These are phyloP conservation scores for Halcyon smyrnensis DNA, from an alignment of 2,797 vertebrate genomes.

Conservation along the genomic window DNA sequence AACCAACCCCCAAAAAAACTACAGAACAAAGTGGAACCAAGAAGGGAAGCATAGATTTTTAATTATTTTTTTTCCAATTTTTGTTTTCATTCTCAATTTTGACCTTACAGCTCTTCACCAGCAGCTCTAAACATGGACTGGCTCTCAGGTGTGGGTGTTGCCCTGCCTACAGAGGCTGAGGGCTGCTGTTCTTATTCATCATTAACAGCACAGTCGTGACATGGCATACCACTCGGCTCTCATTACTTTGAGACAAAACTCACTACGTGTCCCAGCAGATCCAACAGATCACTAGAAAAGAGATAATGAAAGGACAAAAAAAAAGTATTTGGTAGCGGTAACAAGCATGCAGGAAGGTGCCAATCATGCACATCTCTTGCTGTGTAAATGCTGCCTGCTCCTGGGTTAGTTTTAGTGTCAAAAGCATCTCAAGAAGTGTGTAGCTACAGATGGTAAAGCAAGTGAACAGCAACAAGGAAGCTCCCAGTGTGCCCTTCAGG, in stretches of 20 bases:
- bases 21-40: neutral
- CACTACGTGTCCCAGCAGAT: neutral
- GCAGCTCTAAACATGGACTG: neutral
- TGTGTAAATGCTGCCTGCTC: neutral
- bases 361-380: neutral
- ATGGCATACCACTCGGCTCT: neutral
- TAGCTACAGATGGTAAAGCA: neutral
- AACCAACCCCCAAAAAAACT: no score
- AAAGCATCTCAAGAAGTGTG: neutral
- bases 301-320: neutral
- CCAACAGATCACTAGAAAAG: neutral
- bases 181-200: neutral
- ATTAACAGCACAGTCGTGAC: neutral
- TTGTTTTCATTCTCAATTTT: neutral
- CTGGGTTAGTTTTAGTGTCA: fast-evolving
- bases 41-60: neutral
- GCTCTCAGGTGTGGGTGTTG: neutral
- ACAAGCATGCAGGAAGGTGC: neutral
- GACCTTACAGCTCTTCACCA: neutral
- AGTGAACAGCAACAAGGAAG: neutral
- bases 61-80: neutral
- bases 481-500: neutral
- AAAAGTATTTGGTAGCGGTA: neutral
- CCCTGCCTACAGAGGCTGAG: neutral
- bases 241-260: neutral